Evolutionary conservation across 2,888 invertebrate genomes (phyloP).

Genomic region (Polymixis flavicincta): DNA sequence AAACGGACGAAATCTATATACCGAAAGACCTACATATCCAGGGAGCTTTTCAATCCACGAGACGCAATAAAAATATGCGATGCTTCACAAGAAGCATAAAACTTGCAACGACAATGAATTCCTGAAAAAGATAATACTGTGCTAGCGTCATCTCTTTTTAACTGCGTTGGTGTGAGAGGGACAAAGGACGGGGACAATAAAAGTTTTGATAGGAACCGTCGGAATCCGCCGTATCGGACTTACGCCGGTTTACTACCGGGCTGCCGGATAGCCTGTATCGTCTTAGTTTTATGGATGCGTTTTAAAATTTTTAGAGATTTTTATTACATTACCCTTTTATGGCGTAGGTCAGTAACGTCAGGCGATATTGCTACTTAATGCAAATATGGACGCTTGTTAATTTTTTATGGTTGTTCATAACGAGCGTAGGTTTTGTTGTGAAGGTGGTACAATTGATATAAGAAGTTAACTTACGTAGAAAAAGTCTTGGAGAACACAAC

Average conservation of each 20-base stretch:
- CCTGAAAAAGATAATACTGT: slow-evolving; percentile 88
- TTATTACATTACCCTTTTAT: slow-evolving; percentile 79
- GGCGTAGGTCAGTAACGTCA: slow-evolving; percentile 67
- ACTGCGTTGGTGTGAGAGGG: slow-evolving; percentile 81
- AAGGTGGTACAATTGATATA: not conserved
- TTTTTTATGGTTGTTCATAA: slow-evolving; percentile 55
- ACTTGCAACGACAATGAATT: slow-evolving; percentile 89
- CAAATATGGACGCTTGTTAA: slow-evolving; percentile 64
- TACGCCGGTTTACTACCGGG: slow-evolving; percentile 84
- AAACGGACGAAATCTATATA: slow-evolving; percentile 59
- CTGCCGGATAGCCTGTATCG: slow-evolving; percentile 78
- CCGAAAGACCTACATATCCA: slow-evolving; percentile 69
- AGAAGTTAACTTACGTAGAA: not conserved
- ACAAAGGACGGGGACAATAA: slow-evolving; percentile 86
- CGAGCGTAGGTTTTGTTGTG: slow-evolving; percentile 28
- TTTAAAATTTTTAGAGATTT: slow-evolving; percentile 83
- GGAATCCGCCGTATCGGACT: slow-evolving; percentile 88
- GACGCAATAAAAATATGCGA: slow-evolving; percentile 90
- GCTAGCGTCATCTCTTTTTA: slow-evolving; percentile 83
- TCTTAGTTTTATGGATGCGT: slow-evolving; percentile 82
- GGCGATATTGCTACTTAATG: slow-evolving; percentile 65
- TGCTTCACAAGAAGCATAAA: slow-evolving; percentile 85
- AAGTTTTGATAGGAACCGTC: slow-evolving; percentile 88
- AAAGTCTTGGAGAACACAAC: not conserved
- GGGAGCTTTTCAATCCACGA: slow-evolving; percentile 84